Base-by-base conservation (phyloP, 2,113 vertebrate genomes). In the Rhinopomastus cyanomelas region DNA sequence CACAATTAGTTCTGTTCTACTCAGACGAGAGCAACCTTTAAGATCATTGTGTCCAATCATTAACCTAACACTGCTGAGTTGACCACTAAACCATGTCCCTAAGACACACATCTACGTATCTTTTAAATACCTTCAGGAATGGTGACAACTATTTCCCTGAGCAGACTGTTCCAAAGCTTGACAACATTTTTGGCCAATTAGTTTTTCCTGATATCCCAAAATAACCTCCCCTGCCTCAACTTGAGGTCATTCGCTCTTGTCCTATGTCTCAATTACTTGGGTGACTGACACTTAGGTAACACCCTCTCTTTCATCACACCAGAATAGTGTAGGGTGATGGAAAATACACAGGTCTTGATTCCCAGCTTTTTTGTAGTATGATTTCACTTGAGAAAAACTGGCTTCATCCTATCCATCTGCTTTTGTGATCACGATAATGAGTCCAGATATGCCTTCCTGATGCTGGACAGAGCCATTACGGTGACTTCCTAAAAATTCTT, bases 221-320 rank as follows among this genome's bases (percentile, higher is more conserved):
- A n/a, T n/a, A n/a, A 65, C 7, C 8, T 37, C 13, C 3, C 8
- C 32, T 65, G 15, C 14, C 3, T 6, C 27, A 75, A 13, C 7
- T 23, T 55, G 34, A 60, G 7, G 53, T 15, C 9, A 5, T 39
- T 71, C 64, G 9, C 12, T 16, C 29, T 55, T 83, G 23, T 65
- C 37, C 36, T 59, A 6, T 15, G 18, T 1, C 42, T 56, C 72
- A 15, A n/a, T 20, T 57, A 27, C 21, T n/a, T 60, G 0, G 1
- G 34, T 81, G 23, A n/a, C 9, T 2, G 16, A 21, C 5, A 21
- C 5, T 4, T 15, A 34, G 4, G 1, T 17, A 49, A 36, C 3
- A 23, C 17, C 32, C 34, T 27, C 14, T 48, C 44, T 88, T 77
- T 77, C 19, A 34, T 17, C 44, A 30, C 19, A 59, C 2, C 1